Evolutionary conservation across 2,113 vertebrate genomes (phyloP), one percentile per base, ranked within the genome.

Genomic region (Upupa epops): DNA sequence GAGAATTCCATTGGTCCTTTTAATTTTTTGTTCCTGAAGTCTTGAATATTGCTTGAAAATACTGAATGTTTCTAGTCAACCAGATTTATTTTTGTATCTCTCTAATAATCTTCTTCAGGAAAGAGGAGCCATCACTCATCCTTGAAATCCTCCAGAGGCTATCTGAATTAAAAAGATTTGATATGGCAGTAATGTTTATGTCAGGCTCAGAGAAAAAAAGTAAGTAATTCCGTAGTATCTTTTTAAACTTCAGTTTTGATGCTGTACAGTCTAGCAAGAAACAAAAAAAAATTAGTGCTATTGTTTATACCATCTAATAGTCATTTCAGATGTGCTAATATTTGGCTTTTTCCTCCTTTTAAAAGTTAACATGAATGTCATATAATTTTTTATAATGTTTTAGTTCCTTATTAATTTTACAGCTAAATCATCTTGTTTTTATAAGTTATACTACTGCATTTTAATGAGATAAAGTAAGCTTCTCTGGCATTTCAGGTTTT

Each of bases 121-220:
- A 97, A 66, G 99, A 99, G 84, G 85, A 98, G 0, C 97, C 98
- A 1, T 94, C 90, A 1, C 90, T 98, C 49, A 98, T 98, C 24
- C 93, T 99, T 96, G 97, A 98, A 95, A 96, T 98, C 90, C 98
- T 99, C 85, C 96, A 96, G 79, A 98, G 96, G 58, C 97, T 99
- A 8, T 98, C 98, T 28, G 97, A 98, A 49, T 97, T 99, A 78
- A 98, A 96, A 94, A 98, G 99, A 86, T 99, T 99, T 96, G 97
- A 99, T 96, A 99, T 99, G 98, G 98, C 98, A 6, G 97, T 99
- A 80, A 99, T 99, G 99, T 99, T 99, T 97, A 98, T 99, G 98
- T 98, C 98, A 13, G 89, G 97, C 28, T 54, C 97, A 12, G 99
- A 99, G 96, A 99, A 97, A 96, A 98, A 97, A 98, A 97, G 99